Evolutionary conservation across 2,113 vertebrate genomes (phyloP), one percentile per base, ranked within the genome.

Genomic region (Dicerorhinus sumatrensis): DNA sequence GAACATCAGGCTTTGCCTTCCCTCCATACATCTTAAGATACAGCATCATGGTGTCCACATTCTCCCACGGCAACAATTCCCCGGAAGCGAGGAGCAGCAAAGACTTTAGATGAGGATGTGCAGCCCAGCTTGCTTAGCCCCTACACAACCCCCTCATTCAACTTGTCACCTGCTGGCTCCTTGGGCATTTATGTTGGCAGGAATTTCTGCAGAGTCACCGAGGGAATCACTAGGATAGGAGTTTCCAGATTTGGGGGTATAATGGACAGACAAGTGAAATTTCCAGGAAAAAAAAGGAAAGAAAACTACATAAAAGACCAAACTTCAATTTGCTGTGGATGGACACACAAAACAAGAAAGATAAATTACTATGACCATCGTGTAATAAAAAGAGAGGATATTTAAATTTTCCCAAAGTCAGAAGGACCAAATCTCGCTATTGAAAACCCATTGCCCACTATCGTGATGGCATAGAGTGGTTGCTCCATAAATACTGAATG

Each of bases 81-180:
- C 48, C 1, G 8, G 69, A 46, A 13, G 23, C 23, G 69, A 42
- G 23, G 18, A 23, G 33, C 6, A 6, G 4, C 6, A 0, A 5
- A 27, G 17, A 21, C 2, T 12, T 29, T 9, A 21, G 46, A 21
- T 6, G 33, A 58, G 46, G 21, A 17, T 10, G 7, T 0, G 54
- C 12, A 8, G 48, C 1, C 25, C 46, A 56, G 12, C 42, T 31
- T 23, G 11, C 23, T 20, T 25, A 2, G 48, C 67, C 27, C 29
- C 11, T 11, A 6, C 13, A 2, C 21, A 8, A 1, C 2, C 54
- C 6, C 23, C 8, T 36, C 6, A 1, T 48, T 91, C 56, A 4
- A 18, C 51, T 2, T 31, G 29, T 58, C 72, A 39, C 10, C 62
- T 16, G 65, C 31, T 29, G 69, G 20, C 21, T 56, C 56, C 36